These are phyloP conservation scores for Meloidogyne chitwoodi DNA, from an alignment of 1,140 invertebrate species.

Conservation along the genomic window DNA sequence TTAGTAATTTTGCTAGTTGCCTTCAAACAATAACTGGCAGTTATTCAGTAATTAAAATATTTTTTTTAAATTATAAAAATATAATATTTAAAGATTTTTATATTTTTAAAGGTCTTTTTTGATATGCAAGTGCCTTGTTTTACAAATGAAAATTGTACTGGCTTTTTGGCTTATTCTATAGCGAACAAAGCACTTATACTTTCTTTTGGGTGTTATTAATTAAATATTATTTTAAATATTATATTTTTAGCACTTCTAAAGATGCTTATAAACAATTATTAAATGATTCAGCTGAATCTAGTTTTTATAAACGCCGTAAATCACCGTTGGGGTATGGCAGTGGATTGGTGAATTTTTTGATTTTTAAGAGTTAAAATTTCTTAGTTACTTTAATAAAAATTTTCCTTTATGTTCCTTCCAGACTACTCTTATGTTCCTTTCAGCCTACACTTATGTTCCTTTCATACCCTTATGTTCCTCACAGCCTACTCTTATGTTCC, in stretches of 20 bases:
- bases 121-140: slow-evolving; percentile 21
- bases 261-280: neutral
- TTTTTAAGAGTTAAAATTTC: too few relatives aligned
- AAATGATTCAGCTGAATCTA: neutral
- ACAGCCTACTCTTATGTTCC: too few relatives aligned
- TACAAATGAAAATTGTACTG: slow-evolving; percentile 34
- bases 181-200: slow-evolving; percentile 34
- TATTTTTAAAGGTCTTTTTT: neutral
- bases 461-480: too few relatives aligned
- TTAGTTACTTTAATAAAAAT: too few relatives aligned
- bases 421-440: too few relatives aligned
- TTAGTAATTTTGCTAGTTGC: neutral
- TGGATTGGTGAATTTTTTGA: neutral
- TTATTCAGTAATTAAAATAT: neutral
- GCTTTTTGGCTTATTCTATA: slow-evolving; percentile 33
- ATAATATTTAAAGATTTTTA: neutral
- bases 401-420: too few relatives aligned
- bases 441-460: too few relatives aligned
- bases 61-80: neutral
- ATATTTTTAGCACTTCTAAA: neutral
- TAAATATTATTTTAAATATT: neutral
- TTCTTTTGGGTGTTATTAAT: slow-evolving; percentile 24
- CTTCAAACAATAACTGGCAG: neutral
- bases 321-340: neutral
- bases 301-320: neutral